Percentiles rank a stretch among this genome's conserved stretches.
These are phyloP conservation scores for Paramormyrops hopkinsi DNA, from an alignment of 2,797 vertebrate genomes.

Conservation along the genomic window DNA sequence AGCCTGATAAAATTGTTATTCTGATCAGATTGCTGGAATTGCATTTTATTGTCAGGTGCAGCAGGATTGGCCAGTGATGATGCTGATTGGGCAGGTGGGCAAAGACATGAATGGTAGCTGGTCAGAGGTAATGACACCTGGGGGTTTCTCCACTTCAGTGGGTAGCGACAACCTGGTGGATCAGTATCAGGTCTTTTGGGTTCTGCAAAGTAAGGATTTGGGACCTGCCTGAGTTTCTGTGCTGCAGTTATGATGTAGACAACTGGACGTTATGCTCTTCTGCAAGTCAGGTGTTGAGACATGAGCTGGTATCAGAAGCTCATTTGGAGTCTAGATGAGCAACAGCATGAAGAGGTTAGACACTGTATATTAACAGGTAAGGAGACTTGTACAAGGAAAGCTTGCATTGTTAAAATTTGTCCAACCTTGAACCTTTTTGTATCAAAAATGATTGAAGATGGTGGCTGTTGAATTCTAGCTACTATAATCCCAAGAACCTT, in stretches of 20 bases:
- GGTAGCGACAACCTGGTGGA: background rate
- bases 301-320: background rate
- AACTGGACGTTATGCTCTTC: background rate
- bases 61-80: too few species aligned
- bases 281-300: background rate
- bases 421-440: background rate
- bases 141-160: too few species aligned
- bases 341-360: background rate
- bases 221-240: background rate
- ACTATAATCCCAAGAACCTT: background rate
- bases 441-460: background rate
- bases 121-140: too few species aligned
- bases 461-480: background rate
- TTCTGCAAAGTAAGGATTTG: background rate
- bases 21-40: too few species aligned
- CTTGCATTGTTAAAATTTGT: background rate
- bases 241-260: background rate
- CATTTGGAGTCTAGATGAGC: background rate
- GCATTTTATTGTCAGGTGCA: too few species aligned
- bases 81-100: too few species aligned
- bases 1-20: too few species aligned
- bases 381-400: background rate
- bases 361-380: background rate
- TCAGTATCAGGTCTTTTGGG: background rate
- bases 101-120: too few species aligned